These are phyloP conservation scores for Lampris megalopsis DNA, from an alignment of 2,113 vertebrate genomes.

Conservation along the genomic window DNA sequence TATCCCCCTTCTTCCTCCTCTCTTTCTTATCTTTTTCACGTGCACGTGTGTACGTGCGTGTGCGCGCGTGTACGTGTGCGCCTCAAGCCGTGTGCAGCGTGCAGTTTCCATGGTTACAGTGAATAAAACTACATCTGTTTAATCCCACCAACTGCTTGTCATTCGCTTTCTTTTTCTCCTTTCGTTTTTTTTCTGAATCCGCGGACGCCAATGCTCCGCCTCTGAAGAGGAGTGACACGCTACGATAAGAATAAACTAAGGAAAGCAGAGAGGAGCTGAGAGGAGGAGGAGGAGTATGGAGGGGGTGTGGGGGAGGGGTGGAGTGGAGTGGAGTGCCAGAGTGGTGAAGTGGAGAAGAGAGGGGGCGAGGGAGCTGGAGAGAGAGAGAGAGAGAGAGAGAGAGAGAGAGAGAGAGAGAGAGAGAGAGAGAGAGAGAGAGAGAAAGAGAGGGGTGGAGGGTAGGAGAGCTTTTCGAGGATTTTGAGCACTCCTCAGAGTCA, in stretches of 20 bases:
- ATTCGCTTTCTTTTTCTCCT: not conserved
- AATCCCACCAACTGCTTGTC: conserved; percentile 33
- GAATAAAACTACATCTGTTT: conserved; percentile 39
- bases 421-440: not conserved
- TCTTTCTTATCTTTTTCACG: not conserved
- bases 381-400: not conserved
- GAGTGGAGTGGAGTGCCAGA: not conserved
- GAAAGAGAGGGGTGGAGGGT: not conserved
- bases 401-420: not conserved
- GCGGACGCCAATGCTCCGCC: not conserved
- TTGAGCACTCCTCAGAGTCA: conserved; percentile 10
- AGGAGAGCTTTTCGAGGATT: conserved; percentile 5
- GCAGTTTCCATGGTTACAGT: conserved; percentile 72
- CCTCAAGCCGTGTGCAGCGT: conserved; percentile 25
- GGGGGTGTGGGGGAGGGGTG: not conserved
- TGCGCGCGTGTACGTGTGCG: conserved; percentile 11
- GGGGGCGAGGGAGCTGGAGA: not conserved
- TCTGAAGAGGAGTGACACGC: conserved; percentile 18
- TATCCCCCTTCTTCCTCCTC: not conserved
- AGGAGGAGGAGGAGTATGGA: not conserved
- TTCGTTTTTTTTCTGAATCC: conserved; percentile 21
- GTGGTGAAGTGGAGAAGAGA: not conserved
- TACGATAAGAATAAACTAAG: conserved; percentile 37
- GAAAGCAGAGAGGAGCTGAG: conserved; percentile 26
- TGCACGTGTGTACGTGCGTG: conserved; percentile 11